Conservation (phyloP, 2,113 vertebrate species). For the Calyptomena viridis region DNA sequence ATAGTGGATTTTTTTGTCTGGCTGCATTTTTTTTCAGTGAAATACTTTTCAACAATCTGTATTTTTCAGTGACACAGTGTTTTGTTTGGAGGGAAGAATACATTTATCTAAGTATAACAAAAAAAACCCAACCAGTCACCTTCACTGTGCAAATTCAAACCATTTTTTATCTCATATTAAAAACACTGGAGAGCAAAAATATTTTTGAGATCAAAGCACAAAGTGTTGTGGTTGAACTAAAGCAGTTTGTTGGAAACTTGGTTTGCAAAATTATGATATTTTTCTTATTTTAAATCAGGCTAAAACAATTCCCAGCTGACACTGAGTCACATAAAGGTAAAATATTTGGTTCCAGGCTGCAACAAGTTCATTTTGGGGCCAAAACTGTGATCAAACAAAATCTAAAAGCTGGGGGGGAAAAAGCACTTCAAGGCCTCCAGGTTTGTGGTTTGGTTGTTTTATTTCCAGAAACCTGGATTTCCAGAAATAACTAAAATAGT, state of each 20-base stretch:
- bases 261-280: background rate
- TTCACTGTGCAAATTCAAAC: background rate
- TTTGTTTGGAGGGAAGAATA: background rate
- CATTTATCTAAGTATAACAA: background rate
- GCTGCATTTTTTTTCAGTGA: background rate
- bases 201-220: background rate
- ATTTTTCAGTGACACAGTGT: background rate
- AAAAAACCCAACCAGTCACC: background rate
- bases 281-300: background rate
- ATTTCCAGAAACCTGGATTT: too few species aligned
- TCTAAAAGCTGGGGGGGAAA: fast-evolving
- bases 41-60: background rate
- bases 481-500: background rate
- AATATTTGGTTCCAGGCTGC: background rate
- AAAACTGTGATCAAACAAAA: background rate
- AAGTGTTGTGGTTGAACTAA: background rate
- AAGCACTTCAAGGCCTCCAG: background rate
- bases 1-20: background rate
- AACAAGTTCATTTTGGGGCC: background rate
- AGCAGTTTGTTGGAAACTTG: background rate
- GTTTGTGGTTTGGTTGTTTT: background rate
- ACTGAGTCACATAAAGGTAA: background rate
- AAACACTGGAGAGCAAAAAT: background rate
- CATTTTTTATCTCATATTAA: background rate
- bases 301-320: background rate